Evolutionary conservation across 2,797 vertebrate genomes (phyloP).

Genomic region (Gymnothorax javanicus): DNA sequence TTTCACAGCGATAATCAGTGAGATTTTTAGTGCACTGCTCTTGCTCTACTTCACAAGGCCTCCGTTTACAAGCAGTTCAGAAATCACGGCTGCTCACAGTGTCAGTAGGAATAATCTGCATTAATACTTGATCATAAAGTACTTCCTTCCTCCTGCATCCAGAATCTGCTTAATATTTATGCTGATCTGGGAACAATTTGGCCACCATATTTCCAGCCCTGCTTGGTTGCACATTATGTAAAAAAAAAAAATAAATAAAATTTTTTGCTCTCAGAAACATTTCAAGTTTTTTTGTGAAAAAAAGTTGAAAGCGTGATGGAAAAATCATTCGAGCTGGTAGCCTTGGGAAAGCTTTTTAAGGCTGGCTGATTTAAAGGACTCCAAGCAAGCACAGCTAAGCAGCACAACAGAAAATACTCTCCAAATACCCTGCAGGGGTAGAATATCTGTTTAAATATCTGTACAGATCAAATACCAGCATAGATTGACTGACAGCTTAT

Average conservation of each 20-base stretch:
- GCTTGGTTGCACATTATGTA: background rate
- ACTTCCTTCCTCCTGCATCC: background rate
- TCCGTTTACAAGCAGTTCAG: background rate
- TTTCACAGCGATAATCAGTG: background rate
- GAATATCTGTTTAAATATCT: background rate
- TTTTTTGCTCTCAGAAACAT: background rate
- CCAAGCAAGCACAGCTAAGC: background rate
- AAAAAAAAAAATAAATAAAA: background rate
- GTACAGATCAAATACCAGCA: background rate
- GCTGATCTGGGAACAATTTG: background rate
- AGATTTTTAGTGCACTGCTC: constrained; percentile 2
- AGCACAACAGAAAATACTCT: background rate
- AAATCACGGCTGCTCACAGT: background rate
- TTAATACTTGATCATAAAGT: background rate
- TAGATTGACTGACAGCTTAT: background rate
- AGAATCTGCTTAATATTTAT: background rate
- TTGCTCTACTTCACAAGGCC: background rate
- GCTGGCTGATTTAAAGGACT: background rate
- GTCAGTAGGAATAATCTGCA: background rate
- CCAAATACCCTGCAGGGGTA: background rate
- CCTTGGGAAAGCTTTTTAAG: background rate
- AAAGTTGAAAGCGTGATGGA: background rate
- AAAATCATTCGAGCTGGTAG: background rate
- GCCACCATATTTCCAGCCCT: background rate
- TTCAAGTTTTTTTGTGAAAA: background rate